Conservation (phyloP, 2,888 invertebrate genomes). For the Lepetodrilus schrolli region DNA sequence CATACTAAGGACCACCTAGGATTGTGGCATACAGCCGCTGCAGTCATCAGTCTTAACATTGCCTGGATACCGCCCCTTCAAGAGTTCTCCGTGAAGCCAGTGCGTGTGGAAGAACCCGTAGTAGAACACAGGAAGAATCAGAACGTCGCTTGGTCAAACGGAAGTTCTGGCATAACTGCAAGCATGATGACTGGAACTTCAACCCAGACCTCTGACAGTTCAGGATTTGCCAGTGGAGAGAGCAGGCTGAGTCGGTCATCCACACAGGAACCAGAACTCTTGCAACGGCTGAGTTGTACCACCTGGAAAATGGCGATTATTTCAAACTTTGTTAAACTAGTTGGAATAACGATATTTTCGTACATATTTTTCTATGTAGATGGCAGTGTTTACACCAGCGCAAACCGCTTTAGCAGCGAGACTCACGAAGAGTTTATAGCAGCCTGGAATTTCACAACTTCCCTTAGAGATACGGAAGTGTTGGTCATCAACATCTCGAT, state of each 20-base stretch:
- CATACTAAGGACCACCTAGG: background rate
- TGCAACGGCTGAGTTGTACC: background rate
- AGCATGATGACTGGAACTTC: background rate
- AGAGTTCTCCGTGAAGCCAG: constrained; percentile 25
- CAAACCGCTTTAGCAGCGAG: constrained; percentile 9
- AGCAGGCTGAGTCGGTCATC: background rate
- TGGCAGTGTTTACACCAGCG: constrained; percentile 31
- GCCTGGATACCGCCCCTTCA: constrained; percentile 55
- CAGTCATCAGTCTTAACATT: constrained; percentile 49
- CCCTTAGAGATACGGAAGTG: background rate
- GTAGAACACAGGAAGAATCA: no score
- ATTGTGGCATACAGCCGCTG: constrained; percentile 47
- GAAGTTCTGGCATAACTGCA: background rate
- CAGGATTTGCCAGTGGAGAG: background rate
- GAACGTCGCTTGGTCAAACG: no score
- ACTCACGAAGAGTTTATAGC: constrained; percentile 33
- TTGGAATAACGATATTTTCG: constrained; percentile 40
- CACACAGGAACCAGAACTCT: background rate
- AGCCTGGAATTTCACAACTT: constrained; percentile 31
- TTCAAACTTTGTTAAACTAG: constrained; percentile 37
- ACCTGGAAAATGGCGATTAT: constrained; percentile 45
- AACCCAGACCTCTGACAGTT: background rate
- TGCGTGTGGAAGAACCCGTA: background rate
- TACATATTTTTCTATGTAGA: constrained; percentile 46
- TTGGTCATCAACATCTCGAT: background rate